Evolutionary conservation across 2,888 invertebrate genomes (phyloP), one percentile per base, ranked within the genome.

Genomic region (Melieria omissa): DNA sequence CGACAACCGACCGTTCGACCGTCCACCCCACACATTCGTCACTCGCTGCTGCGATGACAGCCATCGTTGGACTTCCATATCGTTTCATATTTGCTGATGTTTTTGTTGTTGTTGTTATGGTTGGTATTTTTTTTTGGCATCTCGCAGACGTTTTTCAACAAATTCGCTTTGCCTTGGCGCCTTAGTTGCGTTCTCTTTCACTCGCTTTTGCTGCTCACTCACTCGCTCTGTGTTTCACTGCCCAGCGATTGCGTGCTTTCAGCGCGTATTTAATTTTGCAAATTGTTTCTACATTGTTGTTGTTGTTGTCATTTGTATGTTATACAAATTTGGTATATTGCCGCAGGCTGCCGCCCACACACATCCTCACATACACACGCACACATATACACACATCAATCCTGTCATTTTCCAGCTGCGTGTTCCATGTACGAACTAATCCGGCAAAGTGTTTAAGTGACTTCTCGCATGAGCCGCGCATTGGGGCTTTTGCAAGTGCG

Each of bases 131-230:
- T 65, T 65, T 9, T 46, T 52, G 67, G 10, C 52, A 61, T 67
- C 60, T 67, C 3, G 12, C 14, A 14, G 67, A 41, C 67, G 60
- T 49, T 52, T 49, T 52, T 49, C 9, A 67, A 29, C 29, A 29
- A 67, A 60, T 60, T 67, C 60, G 52, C 44, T 52, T 60, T 61
- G 60, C 49, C 52, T 61, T 67, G 47, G 61, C 60, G 47, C 14
- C 29, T 29, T 0, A 29, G 66, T 14, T 58, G 57, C 41, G 47
- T n/a, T 44, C 47, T 47, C 58, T 14, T 14, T 41, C 41, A 58
- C n/a, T 41, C 46, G 47, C 41, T 49, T 44, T 29, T 58, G 10
- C 41, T n/a, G 6, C 60, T 6, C 7, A 8, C 10, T 46, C 6
- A 10, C 44, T 7, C 10, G 10, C 46, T 8, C 4, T 47, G 29